phyloP scores from a whole-genome alignment of 2,888 invertebrate genomes.

The Synergus gifuensis region DNA sequence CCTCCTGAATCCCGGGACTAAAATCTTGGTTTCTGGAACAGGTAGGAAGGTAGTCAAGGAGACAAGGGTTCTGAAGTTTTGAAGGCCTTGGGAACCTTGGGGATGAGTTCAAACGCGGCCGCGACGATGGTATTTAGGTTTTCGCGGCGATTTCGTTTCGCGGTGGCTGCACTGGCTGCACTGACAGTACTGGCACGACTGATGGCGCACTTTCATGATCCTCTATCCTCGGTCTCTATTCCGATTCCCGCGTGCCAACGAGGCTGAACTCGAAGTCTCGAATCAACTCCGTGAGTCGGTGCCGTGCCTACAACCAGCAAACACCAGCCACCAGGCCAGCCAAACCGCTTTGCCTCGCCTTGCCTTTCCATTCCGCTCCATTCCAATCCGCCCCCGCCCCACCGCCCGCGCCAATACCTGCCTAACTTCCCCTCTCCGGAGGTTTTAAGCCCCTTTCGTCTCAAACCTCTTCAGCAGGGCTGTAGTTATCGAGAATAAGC shows the following conservation, averaged over 20 bases:
- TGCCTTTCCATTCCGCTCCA: conserved; percentile 41
- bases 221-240: neutral
- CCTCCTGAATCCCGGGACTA: conserved; percentile 22
- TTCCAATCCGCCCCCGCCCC: conserved; percentile 36
- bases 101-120: conserved; percentile 8
- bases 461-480: neutral
- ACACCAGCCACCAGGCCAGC: conserved; percentile 25
- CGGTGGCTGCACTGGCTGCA: conserved; percentile 25
- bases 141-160: conserved; percentile 5
- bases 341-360: conserved; percentile 42
- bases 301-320: neutral
- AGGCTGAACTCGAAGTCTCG: conserved; percentile 17
- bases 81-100: neutral
- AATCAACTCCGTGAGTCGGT: conserved; percentile 24
- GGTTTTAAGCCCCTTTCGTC: neutral
- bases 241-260: conserved; percentile 41
- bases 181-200: conserved; percentile 39
- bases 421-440: neutral
- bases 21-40: neutral
- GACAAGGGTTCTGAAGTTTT: neutral
- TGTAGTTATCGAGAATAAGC: neutral
- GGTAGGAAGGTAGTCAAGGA: neutral
- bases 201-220: conserved; percentile 38
- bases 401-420: neutral
- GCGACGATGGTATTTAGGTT: conserved; percentile 7